Percentiles rank a stretch among this genome's conserved stretches.
phyloP scores from a whole-genome alignment of 2,113 vertebrate species.

The Nothocercus julius region DNA sequence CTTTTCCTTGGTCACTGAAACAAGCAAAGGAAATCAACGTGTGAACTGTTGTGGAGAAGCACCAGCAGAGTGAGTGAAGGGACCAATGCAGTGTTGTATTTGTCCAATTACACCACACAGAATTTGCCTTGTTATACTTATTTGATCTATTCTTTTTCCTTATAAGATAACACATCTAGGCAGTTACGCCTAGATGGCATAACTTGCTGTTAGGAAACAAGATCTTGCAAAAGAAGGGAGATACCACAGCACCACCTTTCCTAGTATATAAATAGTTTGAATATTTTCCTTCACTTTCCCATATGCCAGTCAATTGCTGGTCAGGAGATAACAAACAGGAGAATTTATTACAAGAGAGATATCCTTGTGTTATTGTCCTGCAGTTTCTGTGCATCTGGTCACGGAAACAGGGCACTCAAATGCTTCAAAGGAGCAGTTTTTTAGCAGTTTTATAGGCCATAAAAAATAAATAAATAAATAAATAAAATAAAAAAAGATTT shows the following conservation, averaged over 20 bases:
- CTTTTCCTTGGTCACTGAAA: not conserved
- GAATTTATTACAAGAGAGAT: not conserved
- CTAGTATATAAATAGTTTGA: not conserved
- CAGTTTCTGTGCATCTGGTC: not conserved
- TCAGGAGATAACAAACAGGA: not conserved
- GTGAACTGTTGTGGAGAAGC: not conserved
- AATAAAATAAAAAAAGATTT: not conserved
- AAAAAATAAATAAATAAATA: not conserved
- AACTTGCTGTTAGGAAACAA: not conserved
- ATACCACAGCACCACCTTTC: not conserved
- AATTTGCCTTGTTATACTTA: not conserved
- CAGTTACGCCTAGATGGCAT: not conserved
- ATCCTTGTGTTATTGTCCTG: not conserved
- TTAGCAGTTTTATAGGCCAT: not conserved
- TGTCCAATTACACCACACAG: not conserved
- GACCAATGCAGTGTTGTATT: not conserved
- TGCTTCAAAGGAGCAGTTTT: not conserved
- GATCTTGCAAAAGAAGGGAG: not conserved
- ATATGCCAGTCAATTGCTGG: not conserved
- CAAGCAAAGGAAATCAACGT: not conserved
- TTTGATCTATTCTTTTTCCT: not conserved
- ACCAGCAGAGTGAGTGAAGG: not conserved
- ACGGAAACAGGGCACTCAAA: not conserved
- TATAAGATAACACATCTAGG: not conserved
- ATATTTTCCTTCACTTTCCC: conserved; percentile 1